These are phyloP conservation scores for Elachura formosa DNA, from an alignment of 2,113 vertebrate species.

Conservation along the genomic window DNA sequence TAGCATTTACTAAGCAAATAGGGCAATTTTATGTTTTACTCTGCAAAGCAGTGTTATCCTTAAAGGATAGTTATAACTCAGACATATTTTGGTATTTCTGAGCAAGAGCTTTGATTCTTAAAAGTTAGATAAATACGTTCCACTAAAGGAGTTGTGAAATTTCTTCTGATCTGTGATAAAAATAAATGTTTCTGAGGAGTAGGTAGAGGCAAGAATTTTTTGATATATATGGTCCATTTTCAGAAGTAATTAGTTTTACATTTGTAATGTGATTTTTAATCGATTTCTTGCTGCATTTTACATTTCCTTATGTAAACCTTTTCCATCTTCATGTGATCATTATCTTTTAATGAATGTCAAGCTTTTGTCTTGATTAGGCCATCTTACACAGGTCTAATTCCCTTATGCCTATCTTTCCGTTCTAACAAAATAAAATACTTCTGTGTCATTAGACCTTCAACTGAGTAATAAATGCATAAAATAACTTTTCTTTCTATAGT, in stretches of 20 bases:
- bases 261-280: background rate
- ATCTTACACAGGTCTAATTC: background rate
- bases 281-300: background rate
- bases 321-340: background rate
- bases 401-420: background rate
- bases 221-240: background rate
- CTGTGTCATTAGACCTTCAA: background rate
- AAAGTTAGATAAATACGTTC: constrained; percentile 13
- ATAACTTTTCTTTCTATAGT: background rate
- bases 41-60: constrained; percentile 8
- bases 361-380: background rate
- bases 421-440: background rate
- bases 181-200: background rate
- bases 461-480: background rate
- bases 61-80: constrained; percentile 32
- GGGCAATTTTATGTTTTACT: background rate
- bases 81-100: constrained; percentile 5
- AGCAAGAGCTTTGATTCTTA: constrained; percentile 23
- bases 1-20: constrained; percentile 42
- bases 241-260: background rate
- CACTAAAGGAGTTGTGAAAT: background rate
- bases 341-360: background rate
- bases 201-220: background rate
- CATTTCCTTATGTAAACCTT: background rate
- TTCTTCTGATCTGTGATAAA: background rate